Conservation (phyloP, 2,113 vertebrate species). For the Neolamprologus fasciatus region DNA sequence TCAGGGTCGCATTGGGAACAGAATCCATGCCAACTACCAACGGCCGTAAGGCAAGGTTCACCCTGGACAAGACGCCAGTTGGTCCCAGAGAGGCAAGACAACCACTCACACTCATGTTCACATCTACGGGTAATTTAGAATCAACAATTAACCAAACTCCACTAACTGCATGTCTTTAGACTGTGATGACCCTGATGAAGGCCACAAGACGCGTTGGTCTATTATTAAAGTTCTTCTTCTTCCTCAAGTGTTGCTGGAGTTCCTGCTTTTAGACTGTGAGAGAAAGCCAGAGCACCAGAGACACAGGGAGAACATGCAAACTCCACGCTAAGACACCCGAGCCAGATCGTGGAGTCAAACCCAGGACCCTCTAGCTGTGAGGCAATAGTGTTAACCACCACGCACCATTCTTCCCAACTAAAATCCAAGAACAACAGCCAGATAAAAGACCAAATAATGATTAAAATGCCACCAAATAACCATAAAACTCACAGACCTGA, state of each 20-base stretch:
- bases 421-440: neutral
- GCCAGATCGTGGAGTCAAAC: neutral
- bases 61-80: neutral
- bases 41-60: neutral
- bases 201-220: too few relatives aligned
- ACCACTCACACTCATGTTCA: neutral
- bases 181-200: neutral
- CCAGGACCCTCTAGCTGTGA: neutral
- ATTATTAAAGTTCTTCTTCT: too few relatives aligned
- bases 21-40: neutral
- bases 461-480: neutral
- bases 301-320: neutral
- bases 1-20: neutral
- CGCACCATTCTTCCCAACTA: neutral
- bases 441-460: neutral
- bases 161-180: neutral
- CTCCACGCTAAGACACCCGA: neutral
- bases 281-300: neutral
- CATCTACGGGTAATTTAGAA: neutral
- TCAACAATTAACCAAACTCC: neutral
- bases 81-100: neutral
- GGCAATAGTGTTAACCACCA: neutral
- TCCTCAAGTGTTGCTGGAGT: too few relatives aligned
- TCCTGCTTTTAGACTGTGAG: neutral
- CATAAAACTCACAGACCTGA: neutral